These are phyloP conservation scores for Rugalucina vietnamica DNA, from an alignment of 2,888 invertebrate species.

Conservation along the genomic window DNA sequence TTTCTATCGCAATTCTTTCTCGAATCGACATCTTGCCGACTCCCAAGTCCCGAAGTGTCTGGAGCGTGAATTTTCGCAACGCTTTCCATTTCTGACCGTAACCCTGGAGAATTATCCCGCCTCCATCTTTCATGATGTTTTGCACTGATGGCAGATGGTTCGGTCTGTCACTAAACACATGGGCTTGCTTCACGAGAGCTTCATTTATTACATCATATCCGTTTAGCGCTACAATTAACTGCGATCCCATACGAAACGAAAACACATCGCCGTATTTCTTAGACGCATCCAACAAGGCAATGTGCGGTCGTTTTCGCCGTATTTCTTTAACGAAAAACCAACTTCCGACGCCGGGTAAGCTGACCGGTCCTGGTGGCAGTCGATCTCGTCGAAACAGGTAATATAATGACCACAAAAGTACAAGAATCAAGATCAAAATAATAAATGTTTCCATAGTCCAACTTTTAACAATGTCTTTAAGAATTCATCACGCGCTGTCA, in stretches of 20 bases:
- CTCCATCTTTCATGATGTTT: not conserved
- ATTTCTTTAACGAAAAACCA: not conserved
- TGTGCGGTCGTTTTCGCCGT: not conserved
- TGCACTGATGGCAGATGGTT: not conserved
- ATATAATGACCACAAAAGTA: too few relatives aligned
- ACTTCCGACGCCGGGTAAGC: not conserved
- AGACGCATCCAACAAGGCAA: not conserved
- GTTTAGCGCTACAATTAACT: not conserved
- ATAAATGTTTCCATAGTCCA: too few relatives aligned
- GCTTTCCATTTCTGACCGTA: conserved; percentile 59
- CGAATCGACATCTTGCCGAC: conserved; percentile 64
- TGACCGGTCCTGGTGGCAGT: not conserved
- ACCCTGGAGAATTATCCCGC: conserved; percentile 14
- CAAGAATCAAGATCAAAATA: too few relatives aligned
- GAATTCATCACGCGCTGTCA: too few relatives aligned
- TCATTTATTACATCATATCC: not conserved
- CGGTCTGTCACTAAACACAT: not conserved
- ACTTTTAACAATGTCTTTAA: too few relatives aligned
- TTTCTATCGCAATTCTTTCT: conserved; percentile 59
- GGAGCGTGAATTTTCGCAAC: conserved; percentile 55
- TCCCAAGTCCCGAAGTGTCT: conserved; percentile 64
- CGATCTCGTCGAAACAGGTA: too few relatives aligned
- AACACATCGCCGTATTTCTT: not conserved
- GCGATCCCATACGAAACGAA: not conserved
- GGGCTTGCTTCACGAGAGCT: not conserved